Conservation (phyloP, 2,888 invertebrate species). For the Horisme vitalbata region DNA sequence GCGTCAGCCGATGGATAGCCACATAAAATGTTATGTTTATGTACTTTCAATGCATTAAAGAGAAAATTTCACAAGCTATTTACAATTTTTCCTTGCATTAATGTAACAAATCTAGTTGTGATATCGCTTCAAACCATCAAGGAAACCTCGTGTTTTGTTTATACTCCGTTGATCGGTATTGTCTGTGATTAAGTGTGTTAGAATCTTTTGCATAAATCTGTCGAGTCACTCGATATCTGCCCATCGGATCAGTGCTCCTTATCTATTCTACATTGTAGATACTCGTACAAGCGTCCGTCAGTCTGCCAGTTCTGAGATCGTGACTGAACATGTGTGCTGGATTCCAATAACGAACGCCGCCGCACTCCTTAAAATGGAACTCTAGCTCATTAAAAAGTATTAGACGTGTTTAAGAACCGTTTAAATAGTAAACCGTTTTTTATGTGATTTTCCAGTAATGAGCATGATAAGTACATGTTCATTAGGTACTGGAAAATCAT, state of each 20-base stretch:
- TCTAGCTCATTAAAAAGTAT: slow-evolving; percentile 48
- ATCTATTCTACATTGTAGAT: slow-evolving; percentile 34
- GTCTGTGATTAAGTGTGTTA: slow-evolving; percentile 12
- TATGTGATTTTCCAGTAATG: slow-evolving; percentile 22
- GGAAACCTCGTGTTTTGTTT: slow-evolving; percentile 1
- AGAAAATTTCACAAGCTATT: slow-evolving; percentile 24
- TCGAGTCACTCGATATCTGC: slow-evolving; percentile 34
- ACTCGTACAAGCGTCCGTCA: slow-evolving; percentile 55
- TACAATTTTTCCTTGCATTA: slow-evolving; percentile 18
- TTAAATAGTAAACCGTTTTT: slow-evolving; percentile 36
- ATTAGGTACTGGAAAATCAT: no score
- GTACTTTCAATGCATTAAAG: slow-evolving; percentile 28
- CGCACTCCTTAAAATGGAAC: slow-evolving; percentile 48
- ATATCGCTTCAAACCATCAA: slow-evolving; percentile 3
- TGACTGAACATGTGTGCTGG: slow-evolving; percentile 40
- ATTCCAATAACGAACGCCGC: slow-evolving; percentile 64
- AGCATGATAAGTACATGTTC: no score
- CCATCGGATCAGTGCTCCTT: slow-evolving; percentile 27
- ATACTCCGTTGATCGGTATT: slow-evolving; percentile 1
- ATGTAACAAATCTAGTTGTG: slow-evolving; percentile 6
- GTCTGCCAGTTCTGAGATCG: slow-evolving; percentile 45
- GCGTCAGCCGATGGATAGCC: slow-evolving; percentile 8
- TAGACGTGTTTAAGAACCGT: slow-evolving; percentile 39
- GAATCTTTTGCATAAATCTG: slow-evolving; percentile 29
- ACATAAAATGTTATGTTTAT: slow-evolving; percentile 19